Conservation (phyloP, 2,888 invertebrate genomes). For the Masnerella sp. region DNA sequence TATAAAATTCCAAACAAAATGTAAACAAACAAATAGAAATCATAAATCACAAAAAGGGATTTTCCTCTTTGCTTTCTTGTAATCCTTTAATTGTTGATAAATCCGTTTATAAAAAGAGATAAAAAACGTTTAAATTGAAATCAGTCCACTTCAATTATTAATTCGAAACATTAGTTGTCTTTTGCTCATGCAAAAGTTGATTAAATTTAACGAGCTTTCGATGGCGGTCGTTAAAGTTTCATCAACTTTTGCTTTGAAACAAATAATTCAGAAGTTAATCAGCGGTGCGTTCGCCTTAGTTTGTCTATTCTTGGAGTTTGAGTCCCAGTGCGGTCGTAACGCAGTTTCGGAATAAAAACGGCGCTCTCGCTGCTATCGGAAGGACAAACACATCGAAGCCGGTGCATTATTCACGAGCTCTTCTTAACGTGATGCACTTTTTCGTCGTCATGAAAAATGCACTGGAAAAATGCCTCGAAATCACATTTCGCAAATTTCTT, state of each 20-base stretch:
- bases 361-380: neutral
- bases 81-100: too few relatives aligned
- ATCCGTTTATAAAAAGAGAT: too few relatives aligned
- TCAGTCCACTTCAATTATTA: too few relatives aligned
- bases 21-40: too few relatives aligned
- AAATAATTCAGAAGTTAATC: constrained; percentile 4
- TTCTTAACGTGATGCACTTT: constrained; percentile 21
- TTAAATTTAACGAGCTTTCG: neutral
- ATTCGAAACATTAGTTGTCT: too few relatives aligned
- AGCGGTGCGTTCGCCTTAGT: neutral
- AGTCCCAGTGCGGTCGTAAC: constrained; percentile 1
- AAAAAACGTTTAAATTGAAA: too few relatives aligned
- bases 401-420: constrained; percentile 15
- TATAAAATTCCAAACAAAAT: too few relatives aligned
- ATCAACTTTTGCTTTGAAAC: neutral
- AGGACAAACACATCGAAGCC: constrained; percentile 7
- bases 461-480: neutral
- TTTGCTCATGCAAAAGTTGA: too few relatives aligned
- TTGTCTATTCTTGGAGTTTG: constrained; percentile 1
- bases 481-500: constrained; percentile 3
- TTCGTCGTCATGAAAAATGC: constrained; percentile 13
- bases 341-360: constrained; percentile 16
- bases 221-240: neutral
- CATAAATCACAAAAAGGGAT: too few relatives aligned
- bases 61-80: too few relatives aligned